Percentiles rank a stretch among this genome's conserved stretches.
These are phyloP conservation scores for Agrochola circellaris DNA, from an alignment of 2,888 invertebrate species.

Conservation along the genomic window DNA sequence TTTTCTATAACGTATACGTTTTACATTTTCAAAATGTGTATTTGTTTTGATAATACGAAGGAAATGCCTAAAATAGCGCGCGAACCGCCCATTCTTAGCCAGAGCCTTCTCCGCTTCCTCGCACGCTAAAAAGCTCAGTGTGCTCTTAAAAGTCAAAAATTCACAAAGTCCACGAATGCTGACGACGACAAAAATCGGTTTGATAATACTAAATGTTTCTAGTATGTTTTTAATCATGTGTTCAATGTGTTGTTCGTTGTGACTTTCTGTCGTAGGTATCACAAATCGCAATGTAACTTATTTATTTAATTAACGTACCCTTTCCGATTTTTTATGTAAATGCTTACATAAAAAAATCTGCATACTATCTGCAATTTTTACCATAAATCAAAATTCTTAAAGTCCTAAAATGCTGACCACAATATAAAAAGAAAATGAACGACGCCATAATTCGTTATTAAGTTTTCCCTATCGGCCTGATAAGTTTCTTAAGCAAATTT, in stretches of 20 bases:
- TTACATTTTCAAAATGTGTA: too few relatives aligned
- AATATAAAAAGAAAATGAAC: slow-evolving; percentile 28
- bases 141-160: neutral
- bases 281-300: neutral
- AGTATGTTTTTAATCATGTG: neutral
- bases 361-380: neutral
- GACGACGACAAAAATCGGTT: neutral
- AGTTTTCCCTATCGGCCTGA: slow-evolving; percentile 42
- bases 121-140: too few relatives aligned
- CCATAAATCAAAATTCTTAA: neutral
- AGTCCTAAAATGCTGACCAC: neutral
- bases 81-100: too few relatives aligned
- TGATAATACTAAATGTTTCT: neutral
- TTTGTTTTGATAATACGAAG: too few relatives aligned
- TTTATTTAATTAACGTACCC: neutral
- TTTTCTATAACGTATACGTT: too few relatives aligned
- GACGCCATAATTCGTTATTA: slow-evolving; percentile 55
- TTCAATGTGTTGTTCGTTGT: too few relatives aligned
- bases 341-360: too few relatives aligned
- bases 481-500: slow-evolving; percentile 52
- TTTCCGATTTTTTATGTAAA: neutral
- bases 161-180: neutral
- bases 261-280: neutral
- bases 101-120: too few relatives aligned
- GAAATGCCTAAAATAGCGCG: too few relatives aligned